Evolutionary conservation across 1,140 invertebrate genomes (phyloP), one percentile per base, ranked within the genome.

Genomic region (Dendrolimus punctatus): DNA sequence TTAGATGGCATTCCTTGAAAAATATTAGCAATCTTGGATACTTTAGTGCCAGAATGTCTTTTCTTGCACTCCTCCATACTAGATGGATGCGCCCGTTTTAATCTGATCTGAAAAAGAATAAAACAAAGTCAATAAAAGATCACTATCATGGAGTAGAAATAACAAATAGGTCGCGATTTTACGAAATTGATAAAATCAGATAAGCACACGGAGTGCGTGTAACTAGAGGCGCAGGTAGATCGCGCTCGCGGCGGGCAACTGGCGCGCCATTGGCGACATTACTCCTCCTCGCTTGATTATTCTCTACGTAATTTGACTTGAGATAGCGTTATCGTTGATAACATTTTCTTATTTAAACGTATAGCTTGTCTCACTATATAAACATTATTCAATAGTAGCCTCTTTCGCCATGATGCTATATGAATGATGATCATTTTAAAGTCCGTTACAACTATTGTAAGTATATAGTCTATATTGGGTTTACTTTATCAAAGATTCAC

Each of bases 11-110:
- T 88, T 51, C 88, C 91, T 88, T 95, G 93, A 84, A 96, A 96
- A 73, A 96, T 94, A 79, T 95, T 95, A 39, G 95, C 95, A 53
- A 96, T 96, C 87, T 96, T 94, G 40, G 95, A 95, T 67, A 96
- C 95, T 89, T 96, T 96, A 62, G 93, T 91, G 70, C 94, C 93
- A 64, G 90, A 88, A 50, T 88, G 76, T 63, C 90, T 89, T 69
- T 91, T 93, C 80, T 94, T 94, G 53, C 93, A 91, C 67, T 94
- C 92, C 89, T 91, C 90, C 90, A 91, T 91, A 57, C 75, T 87
- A 77, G 66, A 68, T 78, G 68, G 72, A 64, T 77, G 75, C 60
- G 74, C 77, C 81, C 81, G 79, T 61, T 84, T 87, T 71, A 85
- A 76, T 76, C 74, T 73, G 62, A 84, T 67, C 84, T 87, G 81